Conservation (phyloP, 2,113 vertebrate genomes). For the Rhinogobius similis region DNA sequence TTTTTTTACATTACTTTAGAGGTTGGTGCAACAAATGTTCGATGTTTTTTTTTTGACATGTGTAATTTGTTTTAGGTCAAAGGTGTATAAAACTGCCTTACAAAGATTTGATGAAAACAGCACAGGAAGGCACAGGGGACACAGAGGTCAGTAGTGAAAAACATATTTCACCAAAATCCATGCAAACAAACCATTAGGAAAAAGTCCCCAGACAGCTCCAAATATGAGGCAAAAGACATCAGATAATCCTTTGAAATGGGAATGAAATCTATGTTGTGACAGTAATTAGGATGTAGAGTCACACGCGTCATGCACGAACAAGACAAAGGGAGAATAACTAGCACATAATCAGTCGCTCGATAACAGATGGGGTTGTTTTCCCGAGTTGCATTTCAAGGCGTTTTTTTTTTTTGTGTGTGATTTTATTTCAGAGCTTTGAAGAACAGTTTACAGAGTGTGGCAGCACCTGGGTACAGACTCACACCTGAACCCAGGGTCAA, state of each 20-base stretch:
- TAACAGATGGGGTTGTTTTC: slow-evolving; percentile 15
- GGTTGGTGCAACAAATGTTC: background rate
- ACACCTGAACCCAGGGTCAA: slow-evolving; percentile 9
- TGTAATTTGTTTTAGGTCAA: slow-evolving; percentile 31
- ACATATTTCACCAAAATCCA: slow-evolving; percentile 23
- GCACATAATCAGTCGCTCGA: slow-evolving; percentile 17
- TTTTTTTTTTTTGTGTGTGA: slow-evolving; percentile 2
- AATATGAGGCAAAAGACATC: slow-evolving; percentile 11
- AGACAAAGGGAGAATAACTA: slow-evolving; percentile 30
- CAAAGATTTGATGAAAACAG: slow-evolving; percentile 29
- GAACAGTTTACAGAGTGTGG: background rate
- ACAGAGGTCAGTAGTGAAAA: slow-evolving; percentile 27
- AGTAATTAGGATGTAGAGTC: slow-evolving; percentile 34
- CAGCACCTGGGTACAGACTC: background rate
- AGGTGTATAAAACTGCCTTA: slow-evolving; percentile 29
- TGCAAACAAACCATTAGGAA: slow-evolving; percentile 11
- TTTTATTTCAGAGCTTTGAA: slow-evolving; percentile 1
- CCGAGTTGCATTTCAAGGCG: slow-evolving; percentile 43
- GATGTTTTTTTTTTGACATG: too few relatives aligned
- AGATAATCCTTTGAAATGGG: slow-evolving; percentile 39
- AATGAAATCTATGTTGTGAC: slow-evolving; percentile 26
- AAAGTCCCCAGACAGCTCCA: slow-evolving; percentile 15
- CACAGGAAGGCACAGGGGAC: slow-evolving; percentile 26
- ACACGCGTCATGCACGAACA: slow-evolving; percentile 57
- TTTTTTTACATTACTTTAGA: background rate